Evolutionary conservation across 30 jellyfish, hydroid and myxozoan genomes (phyloP), one percentile per base, ranked within the genome.

Genomic region (Pseudorhiza aurosa): DNA sequence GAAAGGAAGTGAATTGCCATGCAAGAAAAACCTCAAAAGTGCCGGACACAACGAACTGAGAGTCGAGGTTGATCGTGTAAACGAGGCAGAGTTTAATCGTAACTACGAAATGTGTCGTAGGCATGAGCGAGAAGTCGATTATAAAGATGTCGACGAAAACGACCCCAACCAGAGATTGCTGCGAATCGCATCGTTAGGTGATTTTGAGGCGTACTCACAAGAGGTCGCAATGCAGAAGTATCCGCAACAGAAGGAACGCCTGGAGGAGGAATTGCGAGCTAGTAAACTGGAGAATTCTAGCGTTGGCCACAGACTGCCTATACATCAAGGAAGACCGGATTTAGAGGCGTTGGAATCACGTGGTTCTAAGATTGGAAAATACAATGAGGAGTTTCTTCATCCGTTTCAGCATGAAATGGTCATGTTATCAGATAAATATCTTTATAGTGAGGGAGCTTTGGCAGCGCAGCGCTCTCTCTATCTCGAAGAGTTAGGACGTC

Each of bases 121-220:
- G 12, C 17, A 53, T 5, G 24, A 53, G 67, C 33, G 22, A 19
- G 37, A 19, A 53, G 4, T 12, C 4, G 36, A 19, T 21, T 15
- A 6, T 15, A 4, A 19, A 7, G 67, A 19, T 9, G 67, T 36
- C 1, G 12, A 39, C 12, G 24, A 4, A 1, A 24, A 53, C 39
- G 67, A 53, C 25, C 25, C 67, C 3, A 53, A 19, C 25, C 67
- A 53, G 36, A 4, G 67, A 19, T 36, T 53, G 19, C 35, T 72
- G 86, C 86, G 86, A 11, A 51, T 72, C 50, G 86, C 86, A 22
- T 42, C 81, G 2, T 21, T 12, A 19, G 67, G 22, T 1, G 67
- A 53, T 21, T 9, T 53, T 53, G 67, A 53, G 24, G 67, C 6
- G 12, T 53, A 53, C 12, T n/a, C 67, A 19, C 19, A 53, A 15